Evolutionary conservation across 2,888 invertebrate species (phyloP).

Genomic region (Osedax frankpressi): DNA sequence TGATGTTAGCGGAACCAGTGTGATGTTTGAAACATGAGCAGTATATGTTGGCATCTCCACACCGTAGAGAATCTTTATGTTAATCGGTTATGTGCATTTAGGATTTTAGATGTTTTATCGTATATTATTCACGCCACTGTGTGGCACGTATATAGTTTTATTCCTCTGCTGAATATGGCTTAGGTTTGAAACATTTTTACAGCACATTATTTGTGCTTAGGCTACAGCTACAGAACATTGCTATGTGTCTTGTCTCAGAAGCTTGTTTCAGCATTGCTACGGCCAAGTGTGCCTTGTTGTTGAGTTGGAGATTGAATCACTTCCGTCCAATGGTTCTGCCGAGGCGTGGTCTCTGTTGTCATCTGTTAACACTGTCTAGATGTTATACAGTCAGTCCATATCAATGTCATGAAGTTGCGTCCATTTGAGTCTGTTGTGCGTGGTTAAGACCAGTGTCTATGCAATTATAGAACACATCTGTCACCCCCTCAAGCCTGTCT

Average conservation of each 20-base stretch:
- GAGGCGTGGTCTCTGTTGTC: neutral
- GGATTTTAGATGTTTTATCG: conserved; percentile 6
- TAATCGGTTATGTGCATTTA: neutral
- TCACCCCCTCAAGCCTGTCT: neutral
- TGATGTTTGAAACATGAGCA: neutral
- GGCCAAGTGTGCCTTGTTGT: neutral
- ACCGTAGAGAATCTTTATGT: neutral
- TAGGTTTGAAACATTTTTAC: neutral
- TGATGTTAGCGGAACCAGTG: conserved; percentile 4
- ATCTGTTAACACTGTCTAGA: conserved; percentile 2
- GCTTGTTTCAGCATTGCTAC: neutral
- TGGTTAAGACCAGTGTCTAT: conserved; percentile 3
- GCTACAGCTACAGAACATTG: conserved; percentile 4
- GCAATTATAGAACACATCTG: conserved; percentile 3
- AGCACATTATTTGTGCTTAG: neutral
- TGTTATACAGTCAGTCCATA: neutral
- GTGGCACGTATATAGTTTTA: neutral
- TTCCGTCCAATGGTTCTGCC: neutral
- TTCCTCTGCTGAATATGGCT: neutral
- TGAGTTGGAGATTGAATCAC: conserved; percentile 4
- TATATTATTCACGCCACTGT: neutral
- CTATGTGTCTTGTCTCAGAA: neutral
- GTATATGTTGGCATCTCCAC: conserved; percentile 2
- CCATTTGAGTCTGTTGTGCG: conserved; percentile 1
- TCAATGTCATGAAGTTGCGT: neutral